Percentiles rank a stretch among this genome's conserved stretches.
Conservation (phyloP, 2,113 vertebrate species). For the Macheiramphus alcinus region DNA sequence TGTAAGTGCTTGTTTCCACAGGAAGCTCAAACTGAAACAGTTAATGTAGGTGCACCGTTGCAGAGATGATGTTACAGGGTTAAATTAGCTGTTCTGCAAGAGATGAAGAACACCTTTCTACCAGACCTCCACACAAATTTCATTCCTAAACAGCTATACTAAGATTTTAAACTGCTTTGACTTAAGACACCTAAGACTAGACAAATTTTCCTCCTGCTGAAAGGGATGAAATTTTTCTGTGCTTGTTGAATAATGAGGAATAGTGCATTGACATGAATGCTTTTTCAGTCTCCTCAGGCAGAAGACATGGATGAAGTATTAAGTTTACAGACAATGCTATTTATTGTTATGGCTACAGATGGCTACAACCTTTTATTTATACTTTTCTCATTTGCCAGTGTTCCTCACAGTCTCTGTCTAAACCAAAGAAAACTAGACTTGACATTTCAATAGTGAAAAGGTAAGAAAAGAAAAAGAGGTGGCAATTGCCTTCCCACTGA, state of each 20-base stretch:
- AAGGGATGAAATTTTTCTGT: not conserved
- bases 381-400: not conserved
- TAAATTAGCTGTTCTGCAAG: not conserved
- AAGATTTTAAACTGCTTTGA: not conserved
- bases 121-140: not conserved
- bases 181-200: not conserved
- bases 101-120: not conserved
- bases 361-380: not conserved
- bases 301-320: not conserved
- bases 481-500: not conserved
- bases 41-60: not conserved
- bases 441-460: not conserved
- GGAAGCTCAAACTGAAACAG: not conserved
- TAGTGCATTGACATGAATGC: not conserved
- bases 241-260: not conserved
- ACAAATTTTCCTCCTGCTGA: not conserved
- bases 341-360: not conserved
- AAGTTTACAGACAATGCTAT: not conserved
- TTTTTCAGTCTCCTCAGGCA: not conserved
- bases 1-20: not conserved
- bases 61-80: not conserved
- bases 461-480: not conserved
- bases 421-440: not conserved
- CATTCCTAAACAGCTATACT: not conserved
- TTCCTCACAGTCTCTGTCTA: not conserved